Base-by-base conservation (phyloP, 2,113 vertebrate genomes). In the Nipponia nippon region DNA sequence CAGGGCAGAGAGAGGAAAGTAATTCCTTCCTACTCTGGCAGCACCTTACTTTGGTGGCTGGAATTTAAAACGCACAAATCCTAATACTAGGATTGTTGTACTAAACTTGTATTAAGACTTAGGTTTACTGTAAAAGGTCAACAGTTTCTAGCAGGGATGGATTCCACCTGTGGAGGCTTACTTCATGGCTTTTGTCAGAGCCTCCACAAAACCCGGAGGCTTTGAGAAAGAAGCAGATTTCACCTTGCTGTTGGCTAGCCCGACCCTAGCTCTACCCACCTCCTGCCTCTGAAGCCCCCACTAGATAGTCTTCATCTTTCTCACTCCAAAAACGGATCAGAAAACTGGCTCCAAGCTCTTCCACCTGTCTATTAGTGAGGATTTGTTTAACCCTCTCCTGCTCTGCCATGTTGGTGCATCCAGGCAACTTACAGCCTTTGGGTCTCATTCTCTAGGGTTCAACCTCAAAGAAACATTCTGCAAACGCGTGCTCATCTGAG, bases 231-330 rank as follows among this genome's bases (percentile, higher is more conserved):
- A 50, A 84, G n/a, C 26, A 59, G n/a, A 61, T 89, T 90, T 86
- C 65, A 56, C 29, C 23, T 6, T 0, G 0, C 23, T 42, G 4
- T 21, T 52, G 26, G 25, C 50, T 65, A 23, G 29, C 47, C 53
- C 1, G 1, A 21, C 9, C 27, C 69, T 62, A 29, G 27, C 36
- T 65, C 65, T 25, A 36, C 17, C 19, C 50, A 47, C 25, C 44
- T 77, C 49, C 34, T 46, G 29, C 18, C 26, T 66, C 32, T 16
- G 2, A 42, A 82, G 44, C 4, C 13, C 19, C 27, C 25, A 38
- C 40, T 36, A 56, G 21, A 29, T 5, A 42, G 9, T 61, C 13
- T 71, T 73, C 40, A n/a, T 25, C 6, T 29, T 69, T 83, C 42
- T 55, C 18, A 7, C 6, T 52, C 19, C 72, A 83, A 69, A 71